Evolutionary conservation across 2,888 invertebrate genomes (phyloP).

Genomic region (Lasioglossum pauxillum): DNA sequence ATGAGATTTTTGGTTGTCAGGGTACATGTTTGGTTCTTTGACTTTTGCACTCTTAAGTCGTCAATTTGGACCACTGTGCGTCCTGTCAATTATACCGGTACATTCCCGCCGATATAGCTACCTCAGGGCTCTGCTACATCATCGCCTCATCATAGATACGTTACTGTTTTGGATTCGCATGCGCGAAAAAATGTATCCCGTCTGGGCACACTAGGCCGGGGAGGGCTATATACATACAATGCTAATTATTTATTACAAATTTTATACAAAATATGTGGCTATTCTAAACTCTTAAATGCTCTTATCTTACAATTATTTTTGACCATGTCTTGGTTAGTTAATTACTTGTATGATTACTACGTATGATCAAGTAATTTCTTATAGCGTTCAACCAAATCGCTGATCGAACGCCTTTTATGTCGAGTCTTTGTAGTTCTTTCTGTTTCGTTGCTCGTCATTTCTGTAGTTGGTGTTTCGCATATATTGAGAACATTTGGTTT

Average conservation of each 20-base stretch:
- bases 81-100: no score
- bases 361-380: conserved; percentile 71
- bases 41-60: no score
- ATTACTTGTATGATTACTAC: conserved; percentile 23
- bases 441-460: conserved; percentile 32
- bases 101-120: no score
- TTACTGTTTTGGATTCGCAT: no score
- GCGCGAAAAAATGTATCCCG: no score
- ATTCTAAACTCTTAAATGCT: not conserved
- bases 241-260: not conserved
- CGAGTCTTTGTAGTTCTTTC: conserved; percentile 7
- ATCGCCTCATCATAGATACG: no score
- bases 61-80: no score
- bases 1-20: no score
- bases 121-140: no score
- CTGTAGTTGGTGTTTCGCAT: conserved; percentile 49
- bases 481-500: conserved; percentile 55
- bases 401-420: conserved; percentile 75
- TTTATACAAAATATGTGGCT: not conserved
- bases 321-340: not conserved
- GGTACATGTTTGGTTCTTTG: no score
- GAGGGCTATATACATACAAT: not conserved
- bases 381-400: conserved; percentile 81
- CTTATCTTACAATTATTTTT: not conserved
- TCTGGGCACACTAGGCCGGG: no score